Conservation (phyloP, 2,113 vertebrate species). For the Haliaeetus leucogaster region DNA sequence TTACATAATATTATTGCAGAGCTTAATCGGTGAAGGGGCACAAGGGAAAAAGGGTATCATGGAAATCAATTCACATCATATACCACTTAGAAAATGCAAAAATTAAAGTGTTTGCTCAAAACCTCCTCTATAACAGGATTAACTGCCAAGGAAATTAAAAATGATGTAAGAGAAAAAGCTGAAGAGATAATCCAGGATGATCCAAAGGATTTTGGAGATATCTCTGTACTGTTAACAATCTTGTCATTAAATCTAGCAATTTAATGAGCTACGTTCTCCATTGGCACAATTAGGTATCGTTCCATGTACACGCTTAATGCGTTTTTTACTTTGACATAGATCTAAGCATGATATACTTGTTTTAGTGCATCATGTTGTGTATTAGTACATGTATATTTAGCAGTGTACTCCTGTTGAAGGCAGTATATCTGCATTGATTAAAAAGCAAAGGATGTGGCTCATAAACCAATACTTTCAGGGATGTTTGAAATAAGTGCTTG, state of each 20-base stretch:
- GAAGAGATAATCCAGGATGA: slow-evolving; percentile 58
- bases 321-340: neutral
- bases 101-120: slow-evolving; percentile 29
- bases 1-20: slow-evolving; percentile 39
- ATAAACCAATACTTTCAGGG: neutral
- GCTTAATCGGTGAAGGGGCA: neutral
- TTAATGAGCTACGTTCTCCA: neutral
- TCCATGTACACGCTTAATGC: neutral
- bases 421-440: neutral
- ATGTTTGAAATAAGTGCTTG: neutral
- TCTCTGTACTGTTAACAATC: slow-evolving; percentile 29
- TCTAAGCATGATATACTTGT: neutral
- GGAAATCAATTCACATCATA: slow-evolving; percentile 30
- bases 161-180: slow-evolving; percentile 36
- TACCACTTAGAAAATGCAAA: neutral
- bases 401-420: neutral
- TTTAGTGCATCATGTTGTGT: neutral
- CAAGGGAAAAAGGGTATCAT: neutral
- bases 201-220: slow-evolving; percentile 43
- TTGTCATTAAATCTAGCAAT: slow-evolving; percentile 37
- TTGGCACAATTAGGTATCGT: neutral
- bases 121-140: slow-evolving; percentile 19
- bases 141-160: slow-evolving; percentile 52
- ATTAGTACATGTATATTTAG: neutral
- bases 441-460: neutral